Evolutionary conservation across 2,113 vertebrate species (phyloP).

Genomic region (Phalacrocorax aristotelis): DNA sequence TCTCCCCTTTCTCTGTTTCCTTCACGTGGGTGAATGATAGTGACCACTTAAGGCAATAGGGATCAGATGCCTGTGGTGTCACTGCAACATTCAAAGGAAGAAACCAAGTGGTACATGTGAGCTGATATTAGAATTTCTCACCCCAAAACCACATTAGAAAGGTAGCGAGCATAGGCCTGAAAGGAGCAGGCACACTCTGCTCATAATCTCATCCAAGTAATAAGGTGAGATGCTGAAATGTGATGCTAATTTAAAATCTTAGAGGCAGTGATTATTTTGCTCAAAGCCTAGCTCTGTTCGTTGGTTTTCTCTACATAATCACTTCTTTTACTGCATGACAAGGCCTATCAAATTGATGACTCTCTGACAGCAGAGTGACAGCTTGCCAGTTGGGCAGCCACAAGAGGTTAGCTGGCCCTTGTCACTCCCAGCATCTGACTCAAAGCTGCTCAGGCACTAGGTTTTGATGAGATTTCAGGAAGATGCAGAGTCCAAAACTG

Average conservation of each 20-base stretch:
- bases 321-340: background rate
- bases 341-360: background rate
- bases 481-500: background rate
- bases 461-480: background rate
- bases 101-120: background rate
- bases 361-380: background rate
- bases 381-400: background rate
- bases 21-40: background rate
- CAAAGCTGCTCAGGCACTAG: background rate
- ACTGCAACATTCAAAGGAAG: background rate
- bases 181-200: accelerated
- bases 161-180: background rate
- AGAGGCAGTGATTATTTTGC: background rate
- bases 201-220: background rate
- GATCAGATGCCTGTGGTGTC: background rate
- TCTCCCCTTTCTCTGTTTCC: accelerated
- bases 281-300: background rate
- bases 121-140: background rate
- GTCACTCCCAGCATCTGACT: background rate
- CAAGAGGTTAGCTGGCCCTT: background rate
- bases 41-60: background rate
- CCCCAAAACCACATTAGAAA: background rate
- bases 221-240: accelerated
- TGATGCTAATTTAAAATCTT: background rate
- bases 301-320: background rate